Evolutionary conservation across 23 tunicate genomes (phyloP), one percentile per base, ranked within the genome.

Genomic region (Styela plicata): DNA sequence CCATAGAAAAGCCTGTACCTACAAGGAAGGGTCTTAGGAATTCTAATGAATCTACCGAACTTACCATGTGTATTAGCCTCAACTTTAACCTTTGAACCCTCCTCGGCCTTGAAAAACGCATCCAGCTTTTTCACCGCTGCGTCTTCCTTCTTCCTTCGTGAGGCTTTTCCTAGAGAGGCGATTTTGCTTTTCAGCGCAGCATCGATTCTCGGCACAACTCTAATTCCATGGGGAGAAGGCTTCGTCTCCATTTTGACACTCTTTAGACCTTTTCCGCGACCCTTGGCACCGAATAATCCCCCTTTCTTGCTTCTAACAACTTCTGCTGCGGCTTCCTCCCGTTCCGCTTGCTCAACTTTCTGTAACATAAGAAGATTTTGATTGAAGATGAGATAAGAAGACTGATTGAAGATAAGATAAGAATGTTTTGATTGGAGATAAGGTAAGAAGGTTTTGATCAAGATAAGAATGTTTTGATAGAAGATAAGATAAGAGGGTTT

Each of bases 261-360:
- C 83, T 67, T 65, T 34, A 74, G 75, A 3, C 33, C 78, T 78
- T 87, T 92, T 24, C 78, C 78, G 20, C 97, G 36, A 2, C 89
- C 88, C 53, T 86, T 86, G 57, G 34, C 63, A n/a, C 97, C 97
- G 52, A 74, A 73, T 27, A 74, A 33, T 10, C 63, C 18, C 30
- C 74, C 65, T 36, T 89, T 84, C 74, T 83, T 83, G 63, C 66
- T 33, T 31, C 57, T 80, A 20, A 27, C 79, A 1, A 75, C 26
- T 13, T 84, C 75, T 76, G 89, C 77, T 63, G 16, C 73, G 10
- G 88, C 88, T 24, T 92, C 97, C 36, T 92, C 91, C 5, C 86
- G 79, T 67, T 92, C 97, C n/a, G 84, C 86, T 52, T 74, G 31
- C 68, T 92, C 97, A 33, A 92, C 91, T 87, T 84, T 92, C 97